phyloP scores from a whole-genome alignment of 2,888 invertebrate genomes.

The Horisme vitalbata region DNA sequence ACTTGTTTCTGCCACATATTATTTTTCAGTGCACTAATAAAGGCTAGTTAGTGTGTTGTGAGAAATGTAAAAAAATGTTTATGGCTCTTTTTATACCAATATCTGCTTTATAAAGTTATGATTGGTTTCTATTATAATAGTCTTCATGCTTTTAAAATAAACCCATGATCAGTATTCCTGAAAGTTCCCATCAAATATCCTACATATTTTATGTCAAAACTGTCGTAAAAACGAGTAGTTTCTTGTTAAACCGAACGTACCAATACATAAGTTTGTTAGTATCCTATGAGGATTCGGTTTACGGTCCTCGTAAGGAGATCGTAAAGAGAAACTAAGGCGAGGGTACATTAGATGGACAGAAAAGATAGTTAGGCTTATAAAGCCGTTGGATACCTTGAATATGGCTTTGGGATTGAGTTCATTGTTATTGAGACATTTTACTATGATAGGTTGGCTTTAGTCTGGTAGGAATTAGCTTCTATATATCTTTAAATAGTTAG shows the following conservation, averaged over 20 bases:
- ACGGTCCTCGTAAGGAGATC: conserved; percentile 51
- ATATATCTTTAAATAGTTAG: too few relatives aligned
- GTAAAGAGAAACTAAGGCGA: conserved; percentile 51
- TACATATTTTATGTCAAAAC: conserved; percentile 33
- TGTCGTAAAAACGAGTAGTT: conserved; percentile 34
- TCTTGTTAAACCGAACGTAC: conserved; percentile 30
- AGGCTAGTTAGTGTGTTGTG: too few relatives aligned
- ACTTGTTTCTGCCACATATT: too few relatives aligned
- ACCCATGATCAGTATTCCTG: conserved; percentile 18
- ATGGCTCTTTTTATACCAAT: too few relatives aligned
- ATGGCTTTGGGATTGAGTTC: conserved; percentile 9
- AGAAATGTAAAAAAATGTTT: too few relatives aligned
- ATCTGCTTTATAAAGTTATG: too few relatives aligned
- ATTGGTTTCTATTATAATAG: too few relatives aligned
- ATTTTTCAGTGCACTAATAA: too few relatives aligned
- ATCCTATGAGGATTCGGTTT: conserved; percentile 63
- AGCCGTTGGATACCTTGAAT: conserved; percentile 6
- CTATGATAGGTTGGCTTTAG: background rate
- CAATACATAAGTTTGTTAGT: conserved; percentile 46
- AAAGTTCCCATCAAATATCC: conserved; percentile 25
- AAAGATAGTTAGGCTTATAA: conserved; percentile 29
- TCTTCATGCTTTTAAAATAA: conserved; percentile 8
- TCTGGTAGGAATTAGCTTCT: background rate
- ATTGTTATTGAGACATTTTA: conserved; percentile 9
- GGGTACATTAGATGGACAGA: conserved; percentile 41